Evolutionary conservation across 2,113 vertebrate genomes (phyloP).

Genomic region (Spermophilus dauricus): DNA sequence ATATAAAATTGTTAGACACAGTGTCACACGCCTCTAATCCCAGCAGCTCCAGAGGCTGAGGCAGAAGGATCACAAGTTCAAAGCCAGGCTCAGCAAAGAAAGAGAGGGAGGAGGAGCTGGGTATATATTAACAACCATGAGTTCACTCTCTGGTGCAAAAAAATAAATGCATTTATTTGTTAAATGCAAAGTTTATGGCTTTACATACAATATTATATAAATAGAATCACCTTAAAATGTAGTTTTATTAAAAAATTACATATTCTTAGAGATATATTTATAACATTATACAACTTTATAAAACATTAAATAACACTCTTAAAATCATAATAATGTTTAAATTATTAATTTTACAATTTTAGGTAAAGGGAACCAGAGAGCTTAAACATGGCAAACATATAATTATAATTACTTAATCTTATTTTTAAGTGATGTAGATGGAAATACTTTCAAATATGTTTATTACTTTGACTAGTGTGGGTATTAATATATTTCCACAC

Average conservation of each 20-base stretch:
- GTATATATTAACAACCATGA: too few species aligned
- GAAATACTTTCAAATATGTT: not conserved
- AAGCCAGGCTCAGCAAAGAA: too few species aligned
- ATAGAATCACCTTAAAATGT: not conserved
- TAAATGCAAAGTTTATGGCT: not conserved
- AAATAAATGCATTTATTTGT: not conserved
- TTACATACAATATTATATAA: not conserved
- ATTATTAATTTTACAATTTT: not conserved
- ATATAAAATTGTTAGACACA: too few species aligned
- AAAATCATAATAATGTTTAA: not conserved
- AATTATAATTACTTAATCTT: not conserved
- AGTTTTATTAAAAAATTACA: not conserved
- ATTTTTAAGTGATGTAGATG: not conserved
- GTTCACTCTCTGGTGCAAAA: not conserved
- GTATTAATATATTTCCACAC: not conserved
- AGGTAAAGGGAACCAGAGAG: not conserved
- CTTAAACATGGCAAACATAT: not conserved
- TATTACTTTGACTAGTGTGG: not conserved
- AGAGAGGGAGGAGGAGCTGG: too few species aligned
- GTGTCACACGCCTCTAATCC: too few species aligned
- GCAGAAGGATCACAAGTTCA: too few species aligned
- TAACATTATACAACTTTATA: not conserved
- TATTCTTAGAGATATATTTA: not conserved
- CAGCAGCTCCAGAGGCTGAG: too few species aligned
- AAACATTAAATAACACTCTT: too few species aligned